Evolutionary conservation across 2,113 vertebrate species (phyloP).

Genomic region (Trematomus loennbergii): DNA sequence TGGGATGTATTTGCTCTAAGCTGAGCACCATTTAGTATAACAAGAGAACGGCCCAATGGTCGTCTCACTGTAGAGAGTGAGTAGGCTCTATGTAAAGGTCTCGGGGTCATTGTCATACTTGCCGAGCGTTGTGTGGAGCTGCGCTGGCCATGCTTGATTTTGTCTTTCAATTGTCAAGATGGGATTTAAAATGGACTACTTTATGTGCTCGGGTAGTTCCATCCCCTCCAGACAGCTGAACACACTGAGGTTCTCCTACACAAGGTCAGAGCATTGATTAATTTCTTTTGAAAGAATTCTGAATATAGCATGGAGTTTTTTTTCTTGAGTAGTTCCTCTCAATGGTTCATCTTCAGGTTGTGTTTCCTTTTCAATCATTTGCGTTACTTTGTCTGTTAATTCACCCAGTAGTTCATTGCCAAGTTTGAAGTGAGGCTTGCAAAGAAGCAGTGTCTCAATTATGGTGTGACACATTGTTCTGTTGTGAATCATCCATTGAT

Average conservation of each 20-base stretch:
- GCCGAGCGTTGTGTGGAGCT: constrained; percentile 13
- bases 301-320: constrained; percentile 4
- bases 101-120: constrained; percentile 49
- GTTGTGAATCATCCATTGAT: constrained; percentile 9
- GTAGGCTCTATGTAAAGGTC: constrained; percentile 24
- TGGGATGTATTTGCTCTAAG: constrained; percentile 42
- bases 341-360: neutral
- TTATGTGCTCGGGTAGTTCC: constrained; percentile 33
- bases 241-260: constrained; percentile 12
- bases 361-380: constrained; percentile 6
- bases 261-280: constrained; percentile 49
- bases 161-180: constrained; percentile 28
- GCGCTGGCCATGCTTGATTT: constrained; percentile 1
- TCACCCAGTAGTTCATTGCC: constrained; percentile 34
- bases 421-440: constrained; percentile 8
- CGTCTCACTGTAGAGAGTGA: neutral
- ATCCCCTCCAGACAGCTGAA: constrained; percentile 19
- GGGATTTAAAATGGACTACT: constrained; percentile 24
- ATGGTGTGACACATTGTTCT: neutral
- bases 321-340: constrained; percentile 19
- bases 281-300: constrained; percentile 34
- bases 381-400: constrained; percentile 9
- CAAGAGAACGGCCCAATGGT: constrained; percentile 20
- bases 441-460: neutral
- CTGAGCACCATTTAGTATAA: constrained; percentile 37